These are phyloP conservation scores for Craseonycteris thonglongyai DNA, from an alignment of 2,113 vertebrate genomes.

Conservation along the genomic window DNA sequence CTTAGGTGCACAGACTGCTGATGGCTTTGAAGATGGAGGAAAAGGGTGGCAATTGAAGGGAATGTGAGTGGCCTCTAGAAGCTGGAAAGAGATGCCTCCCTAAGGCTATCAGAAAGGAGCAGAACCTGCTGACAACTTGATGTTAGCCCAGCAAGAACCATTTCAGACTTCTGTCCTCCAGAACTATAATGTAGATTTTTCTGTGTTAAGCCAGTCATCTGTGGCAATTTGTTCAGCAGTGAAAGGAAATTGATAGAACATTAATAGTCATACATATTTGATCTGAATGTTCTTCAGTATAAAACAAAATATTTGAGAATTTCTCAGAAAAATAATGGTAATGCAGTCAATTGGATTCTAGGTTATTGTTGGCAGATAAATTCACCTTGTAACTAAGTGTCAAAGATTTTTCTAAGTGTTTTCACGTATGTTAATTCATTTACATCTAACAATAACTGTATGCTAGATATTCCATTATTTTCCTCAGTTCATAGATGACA, in stretches of 20 bases:
- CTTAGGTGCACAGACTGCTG: not conserved
- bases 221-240: not conserved
- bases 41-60: not conserved
- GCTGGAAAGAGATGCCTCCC: not conserved
- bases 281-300: not conserved
- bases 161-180: not conserved
- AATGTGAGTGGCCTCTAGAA: not conserved
- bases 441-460: not conserved
- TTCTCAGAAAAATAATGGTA: not conserved
- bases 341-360: not conserved
- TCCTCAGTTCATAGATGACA: not conserved
- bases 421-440: not conserved
- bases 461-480: not conserved
- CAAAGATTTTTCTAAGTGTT: not conserved
- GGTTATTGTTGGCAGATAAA: not conserved
- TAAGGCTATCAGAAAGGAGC: not conserved
- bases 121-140: not conserved
- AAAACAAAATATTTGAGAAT: not conserved
- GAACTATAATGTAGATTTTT: not conserved
- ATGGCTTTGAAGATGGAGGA: not conserved
- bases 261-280: not conserved
- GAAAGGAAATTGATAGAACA: not conserved
- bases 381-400: not conserved
- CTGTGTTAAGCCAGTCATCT: not conserved
- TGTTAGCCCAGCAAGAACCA: not conserved